These are phyloP conservation scores for Mesoclemmys tuberculata DNA, from an alignment of 2,113 vertebrate species.

Conservation along the genomic window DNA sequence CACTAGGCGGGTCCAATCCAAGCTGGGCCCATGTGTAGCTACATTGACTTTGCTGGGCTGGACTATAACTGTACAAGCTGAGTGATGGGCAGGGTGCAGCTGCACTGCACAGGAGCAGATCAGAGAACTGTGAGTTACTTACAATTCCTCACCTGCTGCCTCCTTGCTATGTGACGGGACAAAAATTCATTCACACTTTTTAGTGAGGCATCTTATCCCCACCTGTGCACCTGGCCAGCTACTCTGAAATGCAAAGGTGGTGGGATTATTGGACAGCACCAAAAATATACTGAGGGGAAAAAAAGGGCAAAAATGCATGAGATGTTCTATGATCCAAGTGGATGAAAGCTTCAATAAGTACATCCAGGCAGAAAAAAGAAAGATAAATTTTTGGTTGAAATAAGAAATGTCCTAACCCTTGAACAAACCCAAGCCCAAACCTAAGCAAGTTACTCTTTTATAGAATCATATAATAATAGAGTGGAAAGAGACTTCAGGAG, in stretches of 20 bases:
- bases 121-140: background rate
- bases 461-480: no score
- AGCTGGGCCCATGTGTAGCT: background rate
- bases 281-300: background rate
- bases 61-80: background rate
- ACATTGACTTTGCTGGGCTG: background rate
- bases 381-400: background rate
- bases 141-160: no score
- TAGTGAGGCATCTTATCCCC: background rate
- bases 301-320: background rate
- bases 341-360: background rate
- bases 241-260: background rate
- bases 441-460: background rate
- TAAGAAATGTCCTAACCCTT: background rate
- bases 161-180: no score
- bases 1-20: background rate
- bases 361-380: background rate
- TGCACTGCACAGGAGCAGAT: background rate
- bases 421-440: background rate
- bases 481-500: no score
- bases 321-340: background rate
- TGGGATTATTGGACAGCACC: background rate
- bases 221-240: background rate
- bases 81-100: background rate
- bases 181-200: background rate